Evolutionary conservation across 2,113 vertebrate species (phyloP).

Genomic region (Cephalopholis sonnerati): DNA sequence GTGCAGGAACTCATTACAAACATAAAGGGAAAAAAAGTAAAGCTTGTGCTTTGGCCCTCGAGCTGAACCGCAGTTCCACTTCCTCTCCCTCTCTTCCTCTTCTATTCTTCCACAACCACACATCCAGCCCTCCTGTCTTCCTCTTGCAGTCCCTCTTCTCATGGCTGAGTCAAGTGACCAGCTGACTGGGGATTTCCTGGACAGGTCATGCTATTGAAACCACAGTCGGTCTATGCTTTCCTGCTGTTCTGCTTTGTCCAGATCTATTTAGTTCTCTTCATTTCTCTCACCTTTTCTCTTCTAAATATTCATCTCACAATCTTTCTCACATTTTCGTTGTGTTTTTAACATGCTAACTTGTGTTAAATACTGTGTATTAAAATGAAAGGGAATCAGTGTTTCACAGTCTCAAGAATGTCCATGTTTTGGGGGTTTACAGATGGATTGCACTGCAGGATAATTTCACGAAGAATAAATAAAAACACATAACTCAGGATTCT

Average conservation of each 20-base stretch:
- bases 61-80: slow-evolving; percentile 58
- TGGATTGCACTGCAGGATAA: neutral
- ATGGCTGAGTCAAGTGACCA: slow-evolving; percentile 60
- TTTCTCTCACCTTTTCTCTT: neutral
- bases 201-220: slow-evolving; percentile 35
- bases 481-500: neutral
- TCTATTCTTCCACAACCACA: slow-evolving; percentile 48
- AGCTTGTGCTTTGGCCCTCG: neutral
- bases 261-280: neutral
- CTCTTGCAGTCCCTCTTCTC: slow-evolving; percentile 12
- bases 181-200: slow-evolving; percentile 70
- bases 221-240: slow-evolving; percentile 3
- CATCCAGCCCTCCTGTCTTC: slow-evolving; percentile 23
- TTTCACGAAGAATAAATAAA: neutral
- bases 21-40: neutral
- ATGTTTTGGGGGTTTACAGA: neutral
- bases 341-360: neutral
- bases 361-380: neutral
- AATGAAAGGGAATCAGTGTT: neutral
- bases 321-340: neutral
- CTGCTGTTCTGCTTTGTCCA: slow-evolving; percentile 27
- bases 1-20: neutral
- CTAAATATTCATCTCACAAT: neutral
- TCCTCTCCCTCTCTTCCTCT: slow-evolving; percentile 69
- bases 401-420: neutral